Evolutionary conservation across 2,113 vertebrate species (phyloP).

Genomic region (Tetrao urogallus): DNA sequence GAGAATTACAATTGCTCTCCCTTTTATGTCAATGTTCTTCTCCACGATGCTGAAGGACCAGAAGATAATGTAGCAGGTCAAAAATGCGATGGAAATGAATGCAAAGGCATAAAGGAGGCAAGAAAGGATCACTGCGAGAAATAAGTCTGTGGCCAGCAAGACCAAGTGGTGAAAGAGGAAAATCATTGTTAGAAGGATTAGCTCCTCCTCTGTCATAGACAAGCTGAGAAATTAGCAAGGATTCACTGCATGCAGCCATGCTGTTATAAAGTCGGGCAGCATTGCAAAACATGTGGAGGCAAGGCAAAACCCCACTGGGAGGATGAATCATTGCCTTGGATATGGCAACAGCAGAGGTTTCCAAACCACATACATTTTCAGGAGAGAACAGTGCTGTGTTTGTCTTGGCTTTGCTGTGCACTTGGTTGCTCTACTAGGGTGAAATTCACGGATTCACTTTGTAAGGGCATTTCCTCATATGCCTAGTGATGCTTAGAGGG

Average conservation of each 20-base stretch:
- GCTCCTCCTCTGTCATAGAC: neutral
- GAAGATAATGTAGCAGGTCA: slow-evolving; percentile 42
- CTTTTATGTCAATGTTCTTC: neutral
- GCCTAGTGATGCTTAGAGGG: neutral
- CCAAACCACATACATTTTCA: neutral
- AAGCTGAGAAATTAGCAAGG: neutral
- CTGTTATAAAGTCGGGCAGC: slow-evolving; percentile 34
- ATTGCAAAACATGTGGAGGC: slow-evolving; percentile 58
- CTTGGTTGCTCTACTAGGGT: neutral
- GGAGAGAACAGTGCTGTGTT: neutral
- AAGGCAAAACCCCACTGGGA: slow-evolving; percentile 32
- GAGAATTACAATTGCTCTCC: neutral
- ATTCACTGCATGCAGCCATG: neutral
- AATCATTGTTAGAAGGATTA: slow-evolving; percentile 1
- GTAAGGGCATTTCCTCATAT: neutral
- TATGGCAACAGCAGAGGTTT: slow-evolving; percentile 42
- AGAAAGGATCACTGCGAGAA: slow-evolving; percentile 49
- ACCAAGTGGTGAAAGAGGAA: slow-evolving; percentile 13
- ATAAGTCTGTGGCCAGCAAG: slow-evolving; percentile 56
- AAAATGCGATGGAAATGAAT: neutral
- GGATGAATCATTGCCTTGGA: slow-evolving; percentile 43
- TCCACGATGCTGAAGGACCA: neutral
- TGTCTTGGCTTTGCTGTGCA: neutral
- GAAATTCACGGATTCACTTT: neutral
- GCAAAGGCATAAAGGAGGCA: slow-evolving; percentile 37